Evolutionary conservation across 2,888 invertebrate genomes (phyloP), one percentile per base, ranked within the genome.

Genomic region (Clepsis dumicolana): DNA sequence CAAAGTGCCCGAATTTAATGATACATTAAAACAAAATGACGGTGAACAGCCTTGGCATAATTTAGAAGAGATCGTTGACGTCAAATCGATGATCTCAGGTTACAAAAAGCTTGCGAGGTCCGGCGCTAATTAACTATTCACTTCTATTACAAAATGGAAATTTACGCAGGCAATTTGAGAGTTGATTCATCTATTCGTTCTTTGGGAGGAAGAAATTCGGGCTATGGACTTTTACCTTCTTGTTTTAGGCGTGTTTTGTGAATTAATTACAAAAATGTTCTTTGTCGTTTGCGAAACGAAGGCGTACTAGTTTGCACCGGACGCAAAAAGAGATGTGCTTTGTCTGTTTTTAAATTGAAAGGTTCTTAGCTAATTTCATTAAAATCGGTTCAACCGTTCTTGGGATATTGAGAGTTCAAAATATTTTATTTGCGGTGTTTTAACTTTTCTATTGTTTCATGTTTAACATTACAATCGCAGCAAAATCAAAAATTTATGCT

Each of bases 51-150:
- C 59, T 59, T 68, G 63, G 63, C 63, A 64, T 57, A 68, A 64
- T 68, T 68, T 64, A 64, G 44, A 62, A 24, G 60, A 53, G 68
- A 64, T 64, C 64, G 24, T 68, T 64, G 59, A 64, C 68, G 68
- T 64, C 68, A 59, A 52, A 64, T 44, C 64, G 59, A 52, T 68
- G 68, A 68, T 64, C 63, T 64, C 68, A 64, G 52, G 57, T 41
- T 41, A 44, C 64, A 52, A 68, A 68, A 68, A 63, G 44, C 41
- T 56, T 35, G 59, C 29, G 32, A 61, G 54, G 64, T 41, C 63
- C 35, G 54, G 8, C 25, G 59, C 52, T 68, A 64, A 68, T 68
- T 59, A 68, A 59, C 68, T 59, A 59, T 68, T 59, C 59, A 57
- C 60, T 62, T 53, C 59, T 44, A 57, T 67, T 62, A 62, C 50